These are phyloP conservation scores for Hirtodrosophila alboralis DNA, from an alignment of 2,888 invertebrate species.

Conservation along the genomic window DNA sequence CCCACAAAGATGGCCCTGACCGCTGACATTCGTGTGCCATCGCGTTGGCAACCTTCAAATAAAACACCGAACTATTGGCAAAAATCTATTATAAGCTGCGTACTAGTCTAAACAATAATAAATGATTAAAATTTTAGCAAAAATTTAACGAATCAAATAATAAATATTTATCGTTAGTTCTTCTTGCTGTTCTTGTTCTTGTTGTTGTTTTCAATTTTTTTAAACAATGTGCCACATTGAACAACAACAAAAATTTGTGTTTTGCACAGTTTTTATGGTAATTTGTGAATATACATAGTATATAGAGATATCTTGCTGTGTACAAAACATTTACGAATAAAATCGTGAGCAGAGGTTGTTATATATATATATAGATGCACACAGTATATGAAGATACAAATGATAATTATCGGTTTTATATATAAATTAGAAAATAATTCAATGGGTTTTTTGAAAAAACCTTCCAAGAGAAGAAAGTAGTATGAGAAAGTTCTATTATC, in stretches of 20 bases:
- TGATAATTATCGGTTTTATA: too few relatives aligned
- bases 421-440: too few relatives aligned
- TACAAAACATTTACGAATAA: slow-evolving; percentile 37
- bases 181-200: slow-evolving; percentile 24
- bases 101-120: slow-evolving; percentile 52
- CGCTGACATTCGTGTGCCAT: slow-evolving; percentile 51
- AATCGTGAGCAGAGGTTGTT: too few relatives aligned
- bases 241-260: slow-evolving; percentile 34
- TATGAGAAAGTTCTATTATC: too few relatives aligned
- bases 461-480: too few relatives aligned
- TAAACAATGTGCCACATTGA: slow-evolving; percentile 49
- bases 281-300: slow-evolving; percentile 44
- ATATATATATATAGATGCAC: not conserved
- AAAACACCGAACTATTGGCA: slow-evolving; percentile 16
- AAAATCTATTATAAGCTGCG: slow-evolving; percentile 33
- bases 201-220: slow-evolving; percentile 22
- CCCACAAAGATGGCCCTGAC: slow-evolving; percentile 48
- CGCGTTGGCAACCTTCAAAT: slow-evolving; percentile 53
- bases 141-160: slow-evolving; percentile 49
- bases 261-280: slow-evolving; percentile 42
- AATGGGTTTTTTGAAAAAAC: too few relatives aligned
- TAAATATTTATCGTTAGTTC: slow-evolving; percentile 66
- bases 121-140: slow-evolving; percentile 46
- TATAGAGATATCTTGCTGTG: slow-evolving; percentile 27
- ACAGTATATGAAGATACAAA: not conserved